Evolutionary conservation across 2,888 invertebrate species (phyloP), one percentile per base, ranked within the genome.

Genomic region (Polyploca ridens): DNA sequence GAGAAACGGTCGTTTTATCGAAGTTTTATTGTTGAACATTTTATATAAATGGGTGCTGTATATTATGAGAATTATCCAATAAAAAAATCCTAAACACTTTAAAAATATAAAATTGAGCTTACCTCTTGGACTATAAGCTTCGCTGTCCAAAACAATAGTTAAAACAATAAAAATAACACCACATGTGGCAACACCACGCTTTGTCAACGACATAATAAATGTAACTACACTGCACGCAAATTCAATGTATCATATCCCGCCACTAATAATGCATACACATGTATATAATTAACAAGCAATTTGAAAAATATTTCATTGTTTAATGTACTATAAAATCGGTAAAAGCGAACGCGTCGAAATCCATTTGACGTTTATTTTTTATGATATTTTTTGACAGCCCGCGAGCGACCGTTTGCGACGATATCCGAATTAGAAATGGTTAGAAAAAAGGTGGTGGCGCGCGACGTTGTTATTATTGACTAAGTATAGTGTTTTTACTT

Each of bases 401-500:
- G 72, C 76, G 76, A 77, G 79, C 90, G 90, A 87, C 88, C 83
- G 82, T 60, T 71, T 71, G 72, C 71, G 78, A 69, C 86, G 85
- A 78, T 80, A 83, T 78, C 87, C 84, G 82, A 88, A 88, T 89
- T 88, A 89, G 91, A 91, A 93, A 91, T 93, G 92, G 72, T 76
- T 74, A 77, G 84, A 87, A 91, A 91, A 90, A 90, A 88, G 85
- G 69, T 72, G 68, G 67, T 78, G 71, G 74, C 82, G 84, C 85
- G 81, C 81, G 83, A 84, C 85, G 75, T 65, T 77, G 88, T 86
- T 89, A 86, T 90, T 90, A 88, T 89, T 89, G 90, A 89, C 88
- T 89, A 85, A 86, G 85, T 83, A 87, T 84, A 82, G 83, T 90
- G 88, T 89, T 93, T 93, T 92, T 90, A 89, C 90, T 91, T 92